Conservation (phyloP, 2,888 invertebrate genomes). For the Melangyna quadrimaculata region DNA sequence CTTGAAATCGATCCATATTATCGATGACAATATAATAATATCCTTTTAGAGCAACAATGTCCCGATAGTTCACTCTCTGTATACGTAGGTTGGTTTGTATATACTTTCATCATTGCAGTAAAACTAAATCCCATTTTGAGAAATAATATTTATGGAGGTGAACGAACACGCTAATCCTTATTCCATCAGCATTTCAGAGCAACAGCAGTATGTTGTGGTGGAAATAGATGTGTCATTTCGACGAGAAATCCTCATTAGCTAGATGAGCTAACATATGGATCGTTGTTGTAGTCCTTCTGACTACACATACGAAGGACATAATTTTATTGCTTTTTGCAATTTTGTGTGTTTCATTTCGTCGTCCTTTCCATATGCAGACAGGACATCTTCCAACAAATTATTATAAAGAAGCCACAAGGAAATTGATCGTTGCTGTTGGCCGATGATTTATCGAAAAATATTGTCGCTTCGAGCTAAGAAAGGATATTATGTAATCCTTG, state of each 20-base stretch:
- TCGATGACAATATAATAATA: constrained; percentile 46
- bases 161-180: constrained; percentile 50
- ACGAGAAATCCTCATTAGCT: constrained; percentile 64
- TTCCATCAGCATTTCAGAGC: constrained; percentile 1
- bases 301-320: background rate
- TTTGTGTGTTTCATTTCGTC: background rate
- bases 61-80: background rate
- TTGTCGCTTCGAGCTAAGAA: constrained; percentile 24
- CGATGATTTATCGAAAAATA: constrained; percentile 58
- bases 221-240: constrained; percentile 49
- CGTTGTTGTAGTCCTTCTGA: background rate
- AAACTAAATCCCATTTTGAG: constrained; percentile 46
- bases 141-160: constrained; percentile 38
- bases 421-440: constrained; percentile 27
- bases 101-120: background rate
- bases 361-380: constrained; percentile 25
- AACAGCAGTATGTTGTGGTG: background rate
- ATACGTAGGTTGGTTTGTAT: background rate
- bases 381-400: constrained; percentile 26
- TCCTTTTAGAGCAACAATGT: constrained; percentile 38
- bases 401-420: constrained; percentile 44
- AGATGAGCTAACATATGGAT: constrained; percentile 49
- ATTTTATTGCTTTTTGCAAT: constrained; percentile 37
- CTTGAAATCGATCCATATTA: constrained; percentile 55
- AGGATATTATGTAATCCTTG: constrained; percentile 40